Evolutionary conservation across 2,797 vertebrate genomes (phyloP).

Genomic region (Sorex maritimensis): DNA sequence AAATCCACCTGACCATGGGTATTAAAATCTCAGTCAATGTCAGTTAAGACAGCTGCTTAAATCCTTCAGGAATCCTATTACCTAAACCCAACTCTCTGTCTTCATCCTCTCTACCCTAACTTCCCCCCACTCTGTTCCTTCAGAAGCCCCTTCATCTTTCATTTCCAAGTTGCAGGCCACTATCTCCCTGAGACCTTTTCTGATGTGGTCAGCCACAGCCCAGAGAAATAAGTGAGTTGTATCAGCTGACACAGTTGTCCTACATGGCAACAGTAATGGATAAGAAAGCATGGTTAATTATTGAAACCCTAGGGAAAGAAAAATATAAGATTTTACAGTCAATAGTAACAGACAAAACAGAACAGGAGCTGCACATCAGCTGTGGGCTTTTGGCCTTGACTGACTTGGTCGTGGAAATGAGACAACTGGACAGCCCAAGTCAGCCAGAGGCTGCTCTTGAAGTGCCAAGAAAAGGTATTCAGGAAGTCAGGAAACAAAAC

Average conservation of each 20-base stretch:
- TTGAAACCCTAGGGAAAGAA: background rate
- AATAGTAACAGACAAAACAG: background rate
- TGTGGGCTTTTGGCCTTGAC: no score
- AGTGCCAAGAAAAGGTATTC: background rate
- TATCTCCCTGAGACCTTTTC: background rate
- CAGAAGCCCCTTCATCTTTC: background rate
- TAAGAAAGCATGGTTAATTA: background rate
- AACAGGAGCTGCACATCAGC: background rate
- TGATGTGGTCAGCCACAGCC: background rate
- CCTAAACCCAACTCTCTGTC: background rate
- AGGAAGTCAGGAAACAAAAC: no score
- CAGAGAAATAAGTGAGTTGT: background rate
- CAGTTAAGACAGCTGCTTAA: background rate
- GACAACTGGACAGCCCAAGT: background rate
- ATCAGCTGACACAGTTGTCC: background rate
- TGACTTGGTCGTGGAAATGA: background rate
- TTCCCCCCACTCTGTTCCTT: background rate
- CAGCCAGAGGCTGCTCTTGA: background rate
- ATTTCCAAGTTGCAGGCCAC: background rate
- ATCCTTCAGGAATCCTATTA: background rate
- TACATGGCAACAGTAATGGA: background rate
- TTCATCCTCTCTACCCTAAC: background rate
- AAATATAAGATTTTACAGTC: background rate
- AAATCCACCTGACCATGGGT: fast-evolving
- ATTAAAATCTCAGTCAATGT: background rate